Evolutionary conservation across 2,113 vertebrate genomes (phyloP), one percentile per base, ranked within the genome.

Genomic region (Penelope pileata): DNA sequence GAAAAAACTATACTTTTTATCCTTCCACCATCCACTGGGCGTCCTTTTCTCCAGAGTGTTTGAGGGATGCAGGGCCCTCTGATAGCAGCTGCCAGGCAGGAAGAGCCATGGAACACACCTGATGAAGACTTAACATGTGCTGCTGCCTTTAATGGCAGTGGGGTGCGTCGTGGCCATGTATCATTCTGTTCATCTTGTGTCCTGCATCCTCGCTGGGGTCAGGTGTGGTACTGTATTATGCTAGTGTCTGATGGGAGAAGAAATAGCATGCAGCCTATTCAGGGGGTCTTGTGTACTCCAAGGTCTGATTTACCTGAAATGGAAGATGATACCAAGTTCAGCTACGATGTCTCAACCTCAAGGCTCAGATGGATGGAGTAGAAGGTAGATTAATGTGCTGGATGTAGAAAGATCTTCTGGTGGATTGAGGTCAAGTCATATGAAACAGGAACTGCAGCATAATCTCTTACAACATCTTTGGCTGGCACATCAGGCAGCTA

Each of bases 161-260:
- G 18, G 29, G 17, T 0, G 0, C 58, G 66, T 77, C 73, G 34
- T 58, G 27, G 30, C 21, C 54, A 12, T 0, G 1, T 64, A 29
- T 27, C 42, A 21, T 69, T 8, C 14, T 64, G 5, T 60, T 84
- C 18, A 12, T 63, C 45, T 77, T 48, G 3, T 48, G 45, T 42
- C 22, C 21, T 66, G 11, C 26, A 53, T 78, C 9, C 17, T 48
- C 43, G 24, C n/a, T 91, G 69, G 17, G 30, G 9, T 23, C 17
- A 63, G 9, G 12, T 1, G 1, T 48, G 15, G 13, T 40, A 26
- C 4, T 54, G 12, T 54, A 26, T 66, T 80, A 3, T 69, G 16
- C 32, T 42, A 50, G 10, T 64, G 15, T 60, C 34, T 80, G 12
- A 2, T 59, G 10, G 2, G 6, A 16, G 50, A 7, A 26, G 42